Evolutionary conservation across 2,888 invertebrate species (phyloP), one percentile per base, ranked within the genome.

Genomic region (Octonoba sinensis): DNA sequence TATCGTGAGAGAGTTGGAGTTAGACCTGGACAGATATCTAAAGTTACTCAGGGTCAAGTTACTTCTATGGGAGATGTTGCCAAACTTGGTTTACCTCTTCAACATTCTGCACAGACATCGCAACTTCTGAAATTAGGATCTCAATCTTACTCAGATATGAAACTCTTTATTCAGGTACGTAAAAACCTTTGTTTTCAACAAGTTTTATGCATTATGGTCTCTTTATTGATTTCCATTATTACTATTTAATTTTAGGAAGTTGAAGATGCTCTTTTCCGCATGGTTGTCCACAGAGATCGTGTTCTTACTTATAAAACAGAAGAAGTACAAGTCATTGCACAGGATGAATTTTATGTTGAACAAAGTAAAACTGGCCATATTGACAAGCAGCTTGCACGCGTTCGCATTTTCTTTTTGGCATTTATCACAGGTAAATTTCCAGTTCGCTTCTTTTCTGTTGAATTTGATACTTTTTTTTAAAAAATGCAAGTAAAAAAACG

Each of bases 1-100:
- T 99, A 99, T 89, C 97, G 98, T 89, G 99, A 99, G 89, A 91
- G 98, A 15, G 97, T 99, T 0, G 99, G 99, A 1, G 96, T 97
- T 20, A 91, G 97, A 84, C 96, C 97, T 0, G 97, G 97, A 0
- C 96, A 96, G 88, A 95, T 96, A 83, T 95, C 95, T 78, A 96
- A 96, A 88, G 96, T 96, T 18, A 96, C 95, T 90, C 91, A 87
- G 59, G 86, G 96, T 82, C 92, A 96, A 85, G 96, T 96, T 0
- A 96, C 94, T 87, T 96, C 95, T 89, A 89, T 96, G 85, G 95
- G 96, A 72, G 95, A 97, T 90, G 95, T 97, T 88, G 97, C 97
- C 60, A 97, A 97, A 89, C 91, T 97, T 27, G 97, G 97, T 18
- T 91, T 96, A 86, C 97, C 97, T 0, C 95, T 99, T 0, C 99